Evolutionary conservation across 92 coral and sea anemone genomes (phyloP).

Genomic region (Virgularia gustaviana): DNA sequence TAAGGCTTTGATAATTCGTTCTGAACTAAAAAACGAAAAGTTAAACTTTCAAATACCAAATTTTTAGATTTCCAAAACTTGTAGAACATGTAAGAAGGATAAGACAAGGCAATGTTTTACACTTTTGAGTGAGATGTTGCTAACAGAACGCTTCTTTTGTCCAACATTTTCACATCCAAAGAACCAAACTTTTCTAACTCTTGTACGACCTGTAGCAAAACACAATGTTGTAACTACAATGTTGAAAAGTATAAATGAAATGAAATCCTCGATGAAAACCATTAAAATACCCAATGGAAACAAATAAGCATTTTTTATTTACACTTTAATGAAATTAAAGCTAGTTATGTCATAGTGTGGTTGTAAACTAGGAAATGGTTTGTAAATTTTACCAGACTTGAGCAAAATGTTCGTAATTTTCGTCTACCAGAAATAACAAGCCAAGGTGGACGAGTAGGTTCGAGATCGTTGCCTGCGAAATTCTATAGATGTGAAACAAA

Average conservation of each 20-base stretch:
- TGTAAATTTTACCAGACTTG: slow-evolving; percentile 43
- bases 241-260: no score
- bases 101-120: slow-evolving; percentile 20
- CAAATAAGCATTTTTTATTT: no score
- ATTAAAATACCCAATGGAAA: no score
- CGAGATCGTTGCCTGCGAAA: slow-evolving; percentile 73
- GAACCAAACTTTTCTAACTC: slow-evolving; percentile 91
- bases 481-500: slow-evolving; percentile 49
- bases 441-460: slow-evolving; percentile 85
- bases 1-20: slow-evolving; percentile 64
- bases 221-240: no score
- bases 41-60: background rate
- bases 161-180: slow-evolving; percentile 79
- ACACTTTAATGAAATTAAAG: no score
- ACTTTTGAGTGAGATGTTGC: slow-evolving; percentile 77
- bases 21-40: slow-evolving; percentile 25
- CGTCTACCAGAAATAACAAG: slow-evolving; percentile 66
- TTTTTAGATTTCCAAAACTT: no score
- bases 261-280: no score
- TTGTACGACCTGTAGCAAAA: slow-evolving; percentile 37
- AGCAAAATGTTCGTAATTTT: slow-evolving; percentile 41
- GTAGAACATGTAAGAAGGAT: no score
- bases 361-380: no score
- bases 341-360: no score
- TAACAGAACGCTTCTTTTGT: slow-evolving; percentile 68